phyloP scores from a whole-genome alignment of 2,113 vertebrate genomes.

The Cyanistes caeruleus region DNA sequence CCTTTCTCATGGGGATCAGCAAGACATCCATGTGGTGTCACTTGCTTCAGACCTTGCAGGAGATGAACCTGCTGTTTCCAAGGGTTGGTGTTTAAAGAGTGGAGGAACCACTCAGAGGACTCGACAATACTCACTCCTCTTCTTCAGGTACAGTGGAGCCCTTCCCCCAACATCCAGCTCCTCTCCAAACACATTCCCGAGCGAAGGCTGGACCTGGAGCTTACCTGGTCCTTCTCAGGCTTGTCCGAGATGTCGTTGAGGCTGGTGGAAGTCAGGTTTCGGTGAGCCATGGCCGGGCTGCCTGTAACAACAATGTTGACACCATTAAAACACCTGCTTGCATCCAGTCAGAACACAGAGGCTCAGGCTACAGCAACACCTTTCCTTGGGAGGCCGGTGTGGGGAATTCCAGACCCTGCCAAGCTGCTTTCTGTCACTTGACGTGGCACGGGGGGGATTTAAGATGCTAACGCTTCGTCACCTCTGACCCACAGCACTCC shows the following conservation, averaged over 20 bases:
- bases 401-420: background rate
- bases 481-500: background rate
- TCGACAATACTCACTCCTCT: background rate
- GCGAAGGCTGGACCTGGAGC: background rate
- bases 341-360: background rate
- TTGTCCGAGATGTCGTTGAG: constrained; percentile 97
- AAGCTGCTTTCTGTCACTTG: background rate
- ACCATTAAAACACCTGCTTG: background rate
- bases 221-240: constrained; percentile 96
- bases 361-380: background rate
- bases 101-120: background rate
- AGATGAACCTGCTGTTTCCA: background rate
- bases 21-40: background rate
- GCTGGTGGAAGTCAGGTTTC: constrained; percentile 90
- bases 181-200: background rate
- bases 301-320: constrained; percentile 75
- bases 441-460: background rate
- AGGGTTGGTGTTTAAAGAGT: background rate
- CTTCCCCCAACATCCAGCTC: background rate
- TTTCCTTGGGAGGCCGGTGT: background rate
- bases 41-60: background rate
- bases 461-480: rapidly evolving
- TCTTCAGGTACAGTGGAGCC: background rate
- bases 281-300: constrained; percentile 87
- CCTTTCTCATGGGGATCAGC: background rate